Conservation (phyloP, 1,140 invertebrate species). For the Diorhabda sublineata region DNA sequence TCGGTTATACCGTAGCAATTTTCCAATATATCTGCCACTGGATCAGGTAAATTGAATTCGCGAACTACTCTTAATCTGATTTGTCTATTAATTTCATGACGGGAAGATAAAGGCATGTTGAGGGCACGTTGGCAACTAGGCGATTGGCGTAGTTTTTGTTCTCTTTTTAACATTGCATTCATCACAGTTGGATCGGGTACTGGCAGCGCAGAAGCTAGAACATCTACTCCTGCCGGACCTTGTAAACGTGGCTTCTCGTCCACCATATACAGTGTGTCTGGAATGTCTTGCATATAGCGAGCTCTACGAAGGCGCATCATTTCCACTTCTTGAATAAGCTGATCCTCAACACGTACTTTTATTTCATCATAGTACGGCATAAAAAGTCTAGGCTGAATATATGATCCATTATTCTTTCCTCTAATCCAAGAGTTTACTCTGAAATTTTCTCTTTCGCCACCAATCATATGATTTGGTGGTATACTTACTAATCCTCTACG, state of each 20-base stretch:
- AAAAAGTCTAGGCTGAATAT: constrained; percentile 82
- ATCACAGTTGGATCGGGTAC: constrained; percentile 72
- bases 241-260: constrained; percentile 55
- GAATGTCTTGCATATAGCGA: constrained; percentile 69
- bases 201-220: constrained; percentile 57
- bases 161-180: constrained; percentile 79
- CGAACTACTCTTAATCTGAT: constrained; percentile 84
- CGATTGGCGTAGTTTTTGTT: constrained; percentile 77
- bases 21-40: constrained; percentile 80
- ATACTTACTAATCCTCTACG: constrained; percentile 80
- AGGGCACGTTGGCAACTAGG: constrained; percentile 74
- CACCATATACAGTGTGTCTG: constrained; percentile 90
- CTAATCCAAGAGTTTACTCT: constrained; percentile 84
- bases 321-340: constrained; percentile 75
- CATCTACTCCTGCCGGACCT: constrained; percentile 61
- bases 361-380: constrained; percentile 93
- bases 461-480: constrained; percentile 84
- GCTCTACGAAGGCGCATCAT: constrained; percentile 66
- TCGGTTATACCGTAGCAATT: constrained; percentile 44
- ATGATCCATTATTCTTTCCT: constrained; percentile 74
- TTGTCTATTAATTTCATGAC: constrained; percentile 69
- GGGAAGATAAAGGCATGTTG: constrained; percentile 68
- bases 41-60: constrained; percentile 91
- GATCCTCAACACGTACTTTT: constrained; percentile 83
- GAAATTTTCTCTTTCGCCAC: constrained; percentile 63